Percentiles rank a stretch among this genome's conserved stretches.
phyloP scores from a whole-genome alignment of 2,888 invertebrate genomes.

The Lasioglossum figueresi region DNA sequence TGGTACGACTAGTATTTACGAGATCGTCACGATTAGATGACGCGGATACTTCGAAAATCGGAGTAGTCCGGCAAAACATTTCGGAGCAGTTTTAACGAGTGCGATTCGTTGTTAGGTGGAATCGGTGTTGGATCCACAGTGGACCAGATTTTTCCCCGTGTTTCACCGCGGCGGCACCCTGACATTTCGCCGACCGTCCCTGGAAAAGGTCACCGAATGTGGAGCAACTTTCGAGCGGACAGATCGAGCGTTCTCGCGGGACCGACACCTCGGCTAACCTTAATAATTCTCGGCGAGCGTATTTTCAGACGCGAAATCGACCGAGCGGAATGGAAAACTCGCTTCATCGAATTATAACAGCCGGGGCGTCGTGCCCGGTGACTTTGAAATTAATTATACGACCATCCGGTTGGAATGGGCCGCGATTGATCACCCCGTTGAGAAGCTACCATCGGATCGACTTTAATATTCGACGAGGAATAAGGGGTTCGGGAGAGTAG shows the following conservation, averaged over 20 bases:
- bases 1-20: not conserved
- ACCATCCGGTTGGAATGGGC: constrained; percentile 18
- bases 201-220: constrained; percentile 65
- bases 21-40: not conserved
- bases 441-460: not conserved
- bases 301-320: constrained; percentile 36
- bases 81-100: not conserved
- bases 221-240: constrained; percentile 51
- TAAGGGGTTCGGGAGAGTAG: not conserved
- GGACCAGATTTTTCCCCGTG: not conserved
- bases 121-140: not conserved
- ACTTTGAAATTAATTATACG: constrained; percentile 41
- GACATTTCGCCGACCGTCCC: constrained; percentile 64
- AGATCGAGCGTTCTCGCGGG: constrained; percentile 55
- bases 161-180: constrained; percentile 30
- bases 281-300: constrained; percentile 15
- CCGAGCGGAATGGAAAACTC: constrained; percentile 34
- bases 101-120: not conserved
- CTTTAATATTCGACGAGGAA: constrained; percentile 8
- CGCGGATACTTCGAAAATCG: not conserved
- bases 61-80: not conserved
- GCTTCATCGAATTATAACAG: constrained; percentile 40
- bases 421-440: constrained; percentile 13
- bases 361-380: not conserved
- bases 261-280: constrained; percentile 20